Conservation (phyloP, 2,797 vertebrate species). For the Poecile montanus region DNA sequence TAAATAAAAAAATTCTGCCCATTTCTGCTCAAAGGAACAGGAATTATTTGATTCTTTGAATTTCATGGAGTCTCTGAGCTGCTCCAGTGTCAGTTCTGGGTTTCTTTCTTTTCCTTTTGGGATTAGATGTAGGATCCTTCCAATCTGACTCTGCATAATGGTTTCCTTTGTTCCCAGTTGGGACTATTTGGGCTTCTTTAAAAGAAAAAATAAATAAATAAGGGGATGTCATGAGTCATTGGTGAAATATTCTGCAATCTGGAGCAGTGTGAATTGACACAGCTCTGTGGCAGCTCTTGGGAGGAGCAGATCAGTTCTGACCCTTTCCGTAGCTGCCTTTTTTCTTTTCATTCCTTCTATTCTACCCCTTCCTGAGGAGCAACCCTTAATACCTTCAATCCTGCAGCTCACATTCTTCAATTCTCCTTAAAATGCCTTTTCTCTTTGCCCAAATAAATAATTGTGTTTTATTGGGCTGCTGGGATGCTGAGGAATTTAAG, state of each 20-base stretch:
- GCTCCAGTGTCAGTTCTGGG: background rate
- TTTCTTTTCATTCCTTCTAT: background rate
- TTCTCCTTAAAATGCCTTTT: background rate
- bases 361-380: background rate
- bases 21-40: background rate
- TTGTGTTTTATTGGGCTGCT: background rate
- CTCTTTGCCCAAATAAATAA: background rate
- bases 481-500: background rate
- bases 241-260: conserved; percentile 30
- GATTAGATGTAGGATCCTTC: background rate
- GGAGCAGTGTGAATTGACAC: background rate
- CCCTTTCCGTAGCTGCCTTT: background rate
- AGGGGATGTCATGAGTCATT: conserved; percentile 49
- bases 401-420: background rate
- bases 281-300: background rate
- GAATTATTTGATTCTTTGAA: background rate
- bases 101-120: conserved; percentile 24
- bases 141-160: conserved; percentile 33
- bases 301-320: conserved; percentile 3
- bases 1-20: background rate
- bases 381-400: background rate
- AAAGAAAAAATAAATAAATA: background rate
- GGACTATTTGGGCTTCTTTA: conserved; percentile 36
- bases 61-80: background rate
- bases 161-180: conserved; percentile 59